A percentile compares a stretch with the other conserved stretches of the same genome.
phyloP scores from a whole-genome alignment of 2,888 invertebrate genomes.

The Amiota mariae region DNA sequence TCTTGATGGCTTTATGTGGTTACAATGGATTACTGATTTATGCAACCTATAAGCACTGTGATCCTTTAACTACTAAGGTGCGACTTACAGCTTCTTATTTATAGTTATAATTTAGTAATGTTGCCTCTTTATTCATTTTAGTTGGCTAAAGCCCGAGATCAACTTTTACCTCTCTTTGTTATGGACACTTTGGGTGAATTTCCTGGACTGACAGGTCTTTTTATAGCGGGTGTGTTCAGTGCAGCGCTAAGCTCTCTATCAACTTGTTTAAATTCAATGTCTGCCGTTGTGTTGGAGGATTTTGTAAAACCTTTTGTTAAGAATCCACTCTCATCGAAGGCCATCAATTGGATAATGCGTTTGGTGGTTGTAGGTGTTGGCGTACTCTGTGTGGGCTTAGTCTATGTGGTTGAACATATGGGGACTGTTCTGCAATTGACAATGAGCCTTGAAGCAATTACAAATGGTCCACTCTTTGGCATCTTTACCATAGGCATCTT shows the following conservation, averaged over 20 bases:
- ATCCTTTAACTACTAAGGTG: constrained; percentile 79
- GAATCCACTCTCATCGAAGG: constrained; percentile 75
- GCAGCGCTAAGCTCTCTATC: constrained; percentile 88
- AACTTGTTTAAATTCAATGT: constrained; percentile 85
- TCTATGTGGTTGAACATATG: constrained; percentile 84
- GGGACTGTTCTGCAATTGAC: constrained; percentile 82
- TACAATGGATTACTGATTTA: constrained; percentile 79
- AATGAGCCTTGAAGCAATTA: constrained; percentile 81
- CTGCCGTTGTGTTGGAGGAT: constrained; percentile 84
- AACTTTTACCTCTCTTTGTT: constrained; percentile 87
- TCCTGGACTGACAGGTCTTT: constrained; percentile 89
- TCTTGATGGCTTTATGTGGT: constrained; percentile 76
- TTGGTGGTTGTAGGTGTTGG: constrained; percentile 82
- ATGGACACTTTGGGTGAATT: constrained; percentile 85
- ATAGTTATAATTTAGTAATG: not conserved
- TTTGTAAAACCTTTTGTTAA: constrained; percentile 79
- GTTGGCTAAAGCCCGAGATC: constrained; percentile 83
- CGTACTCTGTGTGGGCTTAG: constrained; percentile 79
- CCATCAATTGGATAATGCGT: constrained; percentile 80
- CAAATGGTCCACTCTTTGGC: constrained; percentile 82
- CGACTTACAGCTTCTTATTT: not conserved
- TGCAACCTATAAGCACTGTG: constrained; percentile 79
- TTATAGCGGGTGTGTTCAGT: constrained; percentile 92
- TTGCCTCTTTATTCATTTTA: constrained; percentile 52
- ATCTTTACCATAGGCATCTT: constrained; percentile 80